A percentile compares a stretch with the other conserved stretches of the same genome.
phyloP scores from a whole-genome alignment of 2,113 vertebrate genomes.

The Hypocryptadius cinnamomeus region DNA sequence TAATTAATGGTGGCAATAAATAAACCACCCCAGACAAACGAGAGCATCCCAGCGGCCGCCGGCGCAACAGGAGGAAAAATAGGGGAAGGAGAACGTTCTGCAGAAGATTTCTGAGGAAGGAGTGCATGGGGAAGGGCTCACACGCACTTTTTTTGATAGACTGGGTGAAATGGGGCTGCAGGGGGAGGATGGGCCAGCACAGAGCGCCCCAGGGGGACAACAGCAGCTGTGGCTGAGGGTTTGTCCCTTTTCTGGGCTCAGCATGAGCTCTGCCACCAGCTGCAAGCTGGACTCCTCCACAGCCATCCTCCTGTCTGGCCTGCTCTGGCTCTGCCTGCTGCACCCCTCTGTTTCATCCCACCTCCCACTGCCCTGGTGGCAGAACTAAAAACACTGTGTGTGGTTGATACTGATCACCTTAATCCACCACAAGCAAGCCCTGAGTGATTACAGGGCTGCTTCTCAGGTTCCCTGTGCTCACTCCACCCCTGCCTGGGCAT shows the following conservation, averaged over 20 bases:
- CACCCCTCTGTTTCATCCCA: background rate
- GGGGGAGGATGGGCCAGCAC: background rate
- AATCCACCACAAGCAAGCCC: background rate
- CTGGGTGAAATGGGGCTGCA: background rate
- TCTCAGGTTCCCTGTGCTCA: background rate
- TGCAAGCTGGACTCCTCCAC: background rate
- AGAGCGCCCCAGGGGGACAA: background rate
- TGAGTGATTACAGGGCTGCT: background rate
- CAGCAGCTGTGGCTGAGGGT: background rate
- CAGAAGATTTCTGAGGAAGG: background rate
- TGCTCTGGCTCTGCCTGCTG: background rate
- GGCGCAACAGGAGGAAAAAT: rapidly evolving
- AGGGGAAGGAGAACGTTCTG: background rate
- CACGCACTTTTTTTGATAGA: background rate
- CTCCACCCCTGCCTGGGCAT: background rate
- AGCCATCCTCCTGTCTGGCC: rapidly evolving
- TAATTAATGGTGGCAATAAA: conserved; percentile 50
- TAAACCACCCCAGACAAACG: background rate
- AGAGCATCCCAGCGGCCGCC: background rate
- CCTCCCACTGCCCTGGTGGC: rapidly evolving
- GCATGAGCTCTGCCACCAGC: background rate
- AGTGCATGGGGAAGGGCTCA: too few relatives aligned
- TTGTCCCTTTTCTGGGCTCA: background rate
- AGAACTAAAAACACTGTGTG: rapidly evolving
- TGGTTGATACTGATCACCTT: rapidly evolving